These are phyloP conservation scores for Fregata magnificens DNA, from an alignment of 2,113 vertebrate species.

Conservation along the genomic window DNA sequence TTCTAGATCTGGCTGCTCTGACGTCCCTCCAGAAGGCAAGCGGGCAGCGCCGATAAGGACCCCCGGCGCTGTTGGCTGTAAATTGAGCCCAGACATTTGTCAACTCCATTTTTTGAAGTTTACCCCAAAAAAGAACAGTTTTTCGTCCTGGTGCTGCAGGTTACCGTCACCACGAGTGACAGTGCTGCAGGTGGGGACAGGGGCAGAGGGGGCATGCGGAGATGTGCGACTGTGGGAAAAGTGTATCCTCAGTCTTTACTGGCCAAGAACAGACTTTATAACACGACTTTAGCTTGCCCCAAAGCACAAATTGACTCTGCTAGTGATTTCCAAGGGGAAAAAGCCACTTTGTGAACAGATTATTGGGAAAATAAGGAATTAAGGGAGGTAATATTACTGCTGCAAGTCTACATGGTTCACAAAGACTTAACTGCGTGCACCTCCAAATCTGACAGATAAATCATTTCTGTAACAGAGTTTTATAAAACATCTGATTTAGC, in stretches of 20 bases:
- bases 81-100: neutral
- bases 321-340: neutral
- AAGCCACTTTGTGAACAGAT: neutral
- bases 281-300: neutral
- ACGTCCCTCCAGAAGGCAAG: neutral
- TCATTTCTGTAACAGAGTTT: neutral
- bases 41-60: neutral
- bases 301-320: neutral
- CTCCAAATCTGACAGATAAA: neutral
- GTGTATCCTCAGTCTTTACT: neutral
- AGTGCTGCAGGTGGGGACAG: neutral
- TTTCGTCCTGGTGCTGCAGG: neutral
- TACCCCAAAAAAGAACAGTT: neutral
- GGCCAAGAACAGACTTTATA: neutral
- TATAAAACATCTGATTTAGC: neutral
- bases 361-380: neutral
- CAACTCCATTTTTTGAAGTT: neutral
- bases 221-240: accelerated
- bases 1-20: neutral
- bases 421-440: neutral
- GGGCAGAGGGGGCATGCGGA: neutral
- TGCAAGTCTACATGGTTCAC: accelerated
- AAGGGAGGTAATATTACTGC: neutral
- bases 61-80: neutral
- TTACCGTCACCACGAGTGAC: accelerated